Base-by-base conservation (phyloP, 2,797 vertebrate species). In the Leptoclinus maculatus region DNA sequence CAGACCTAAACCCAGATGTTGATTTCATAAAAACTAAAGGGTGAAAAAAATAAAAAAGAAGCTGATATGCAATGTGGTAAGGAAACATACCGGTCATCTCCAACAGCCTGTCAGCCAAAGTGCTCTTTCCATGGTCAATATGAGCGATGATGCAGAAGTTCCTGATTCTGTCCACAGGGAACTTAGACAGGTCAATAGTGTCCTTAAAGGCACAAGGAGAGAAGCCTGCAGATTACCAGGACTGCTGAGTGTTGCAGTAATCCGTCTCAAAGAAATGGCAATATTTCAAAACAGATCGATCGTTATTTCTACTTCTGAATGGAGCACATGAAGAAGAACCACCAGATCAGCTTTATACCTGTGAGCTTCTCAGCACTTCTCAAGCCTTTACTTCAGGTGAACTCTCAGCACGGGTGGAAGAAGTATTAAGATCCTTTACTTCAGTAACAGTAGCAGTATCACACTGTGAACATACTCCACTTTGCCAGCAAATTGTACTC, bases 51-150 rank as follows among this genome's bases (percentile, higher is more conserved):
- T 29, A 62, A 49, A 39, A 4, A 21, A 27, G 54, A 57, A 4
- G 9, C 19, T 14, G 16, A 49, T 14, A 3, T 5, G 16, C 27
- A 51, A 8, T 17, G 2, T 5, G 9, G 49, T 29, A 4, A 57
- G 21, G 10, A 49, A 62, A 76, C 68, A 10, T 82, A 98, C 98
- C 98, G 84, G 98, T 99, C 79, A 99, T 94, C 90, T 99, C 98
- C 85, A 99, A 66, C 19, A 99, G 90, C 58, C 98, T 94, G 91
- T 99, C 98, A 45, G 98, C 98, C 78, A 99, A 85, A 2, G 98
- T 99, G 90, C 98, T 99, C 94, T 99, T 99, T n/a, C 98, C 97
- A 84, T 99, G 98, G 89, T 99, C 98, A 68, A 99, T 97, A 1
- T 99, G 98, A 74, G 98, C 98, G 66, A 99, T 96, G 85, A 99